Percentiles rank a stretch among this genome's conserved stretches.
phyloP scores from a whole-genome alignment of 2,797 vertebrate species.

The Gymnodraco acuticeps region DNA sequence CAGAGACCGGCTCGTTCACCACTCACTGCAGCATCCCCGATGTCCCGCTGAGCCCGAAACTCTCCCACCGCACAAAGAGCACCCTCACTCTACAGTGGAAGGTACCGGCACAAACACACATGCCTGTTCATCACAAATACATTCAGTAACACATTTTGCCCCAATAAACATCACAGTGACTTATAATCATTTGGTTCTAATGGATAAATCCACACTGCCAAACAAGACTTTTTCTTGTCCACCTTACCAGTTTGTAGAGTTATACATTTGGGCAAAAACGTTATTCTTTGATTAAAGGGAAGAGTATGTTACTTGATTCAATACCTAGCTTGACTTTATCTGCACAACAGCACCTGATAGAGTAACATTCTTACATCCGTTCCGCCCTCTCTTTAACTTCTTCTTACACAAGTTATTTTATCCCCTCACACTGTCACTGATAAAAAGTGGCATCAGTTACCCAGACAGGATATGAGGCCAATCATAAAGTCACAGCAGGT shows the following conservation, averaged over 20 bases:
- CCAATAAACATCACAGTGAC: not conserved
- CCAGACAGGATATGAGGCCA: constrained; percentile 54
- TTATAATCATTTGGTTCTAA: not conserved
- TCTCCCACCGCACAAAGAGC: constrained; percentile 93
- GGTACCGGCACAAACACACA: constrained; percentile 78
- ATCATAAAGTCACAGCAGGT: constrained; percentile 49
- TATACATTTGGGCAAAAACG: not conserved
- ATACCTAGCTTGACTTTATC: constrained; percentile 3
- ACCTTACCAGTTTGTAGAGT: not conserved
- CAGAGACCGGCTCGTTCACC: constrained; percentile 92
- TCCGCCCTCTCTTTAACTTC: constrained; percentile 33
- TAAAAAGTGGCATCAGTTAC: constrained; percentile 47
- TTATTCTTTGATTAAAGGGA: not conserved
- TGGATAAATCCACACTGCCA: not conserved
- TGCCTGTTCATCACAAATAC: not conserved
- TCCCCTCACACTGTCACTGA: constrained; percentile 35
- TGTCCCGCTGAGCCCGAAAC: constrained; percentile 91
- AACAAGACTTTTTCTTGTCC: not conserved
- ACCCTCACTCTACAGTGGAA: constrained; percentile 97
- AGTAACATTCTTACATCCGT: constrained; percentile 13
- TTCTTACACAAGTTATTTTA: constrained; percentile 21
- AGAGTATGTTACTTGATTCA: constrained; percentile 12
- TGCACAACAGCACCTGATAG: not conserved
- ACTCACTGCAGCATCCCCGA: constrained; percentile 95
- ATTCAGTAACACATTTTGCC: not conserved